Evolutionary conservation across 1,140 invertebrate genomes (phyloP).

Genomic region (Trichonephila clavata): DNA sequence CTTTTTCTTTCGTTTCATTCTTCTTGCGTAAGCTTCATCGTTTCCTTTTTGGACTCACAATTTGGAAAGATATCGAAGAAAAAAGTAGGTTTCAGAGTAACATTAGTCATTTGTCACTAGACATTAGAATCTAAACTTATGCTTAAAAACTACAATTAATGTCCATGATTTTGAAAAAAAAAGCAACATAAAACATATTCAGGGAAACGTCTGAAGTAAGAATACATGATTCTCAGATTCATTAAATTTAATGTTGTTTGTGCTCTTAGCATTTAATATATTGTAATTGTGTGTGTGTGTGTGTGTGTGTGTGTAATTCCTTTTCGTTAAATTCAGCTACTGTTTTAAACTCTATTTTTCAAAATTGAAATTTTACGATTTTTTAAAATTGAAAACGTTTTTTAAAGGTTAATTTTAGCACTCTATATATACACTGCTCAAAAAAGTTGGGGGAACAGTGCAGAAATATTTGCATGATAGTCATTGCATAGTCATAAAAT

Average conservation of each 20-base stretch:
- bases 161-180: not conserved
- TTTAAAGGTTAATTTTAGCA: not conserved
- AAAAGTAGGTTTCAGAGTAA: not conserved
- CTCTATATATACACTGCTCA: too few relatives aligned
- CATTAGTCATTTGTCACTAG: slow-evolving; percentile 42
- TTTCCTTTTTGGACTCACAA: not conserved
- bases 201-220: not conserved
- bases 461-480: too few relatives aligned
- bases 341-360: not conserved
- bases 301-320: too few relatives aligned
- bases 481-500: too few relatives aligned
- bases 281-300: not conserved
- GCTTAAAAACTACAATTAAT: slow-evolving; percentile 53
- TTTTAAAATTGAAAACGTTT: not conserved
- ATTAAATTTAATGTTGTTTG: slow-evolving; percentile 4
- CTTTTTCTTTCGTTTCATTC: not conserved
- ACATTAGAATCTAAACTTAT: slow-evolving; percentile 37
- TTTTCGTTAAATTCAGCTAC: not conserved
- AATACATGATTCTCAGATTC: not conserved
- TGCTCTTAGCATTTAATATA: not conserved
- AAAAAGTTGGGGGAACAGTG: too few relatives aligned
- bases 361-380: not conserved
- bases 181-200: not conserved
- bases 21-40: not conserved
- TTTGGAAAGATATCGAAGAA: not conserved